Evolutionary conservation across 1,140 invertebrate species (phyloP).

Genomic region (Bicyclus anynana): DNA sequence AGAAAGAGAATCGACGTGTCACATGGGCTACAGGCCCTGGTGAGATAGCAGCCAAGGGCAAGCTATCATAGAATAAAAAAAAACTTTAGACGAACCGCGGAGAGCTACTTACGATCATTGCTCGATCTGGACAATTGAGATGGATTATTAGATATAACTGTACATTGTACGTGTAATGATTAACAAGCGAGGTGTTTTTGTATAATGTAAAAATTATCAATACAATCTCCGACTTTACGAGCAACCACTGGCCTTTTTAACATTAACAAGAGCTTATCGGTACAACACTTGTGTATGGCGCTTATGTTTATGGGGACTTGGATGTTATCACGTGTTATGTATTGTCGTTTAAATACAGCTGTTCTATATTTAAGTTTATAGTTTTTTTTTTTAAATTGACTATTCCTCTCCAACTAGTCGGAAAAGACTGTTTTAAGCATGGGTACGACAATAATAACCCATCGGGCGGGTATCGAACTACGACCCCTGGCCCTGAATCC

Average conservation of each 20-base stretch:
- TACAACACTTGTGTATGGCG: not conserved
- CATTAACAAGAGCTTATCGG: not conserved
- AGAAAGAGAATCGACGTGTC: no score
- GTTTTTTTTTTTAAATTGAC: no score
- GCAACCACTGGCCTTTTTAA: not conserved
- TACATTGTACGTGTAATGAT: constrained; percentile 50
- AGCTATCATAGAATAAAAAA: no score
- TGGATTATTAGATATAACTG: constrained; percentile 57
- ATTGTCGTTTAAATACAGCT: not conserved
- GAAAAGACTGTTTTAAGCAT: no score
- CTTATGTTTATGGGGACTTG: not conserved
- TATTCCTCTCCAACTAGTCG: no score
- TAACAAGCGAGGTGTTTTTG: constrained; percentile 4
- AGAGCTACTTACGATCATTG: constrained; percentile 29
- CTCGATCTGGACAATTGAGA: constrained; percentile 38
- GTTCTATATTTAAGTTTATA: no score
- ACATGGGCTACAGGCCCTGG: no score
- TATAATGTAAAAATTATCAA: constrained; percentile 23
- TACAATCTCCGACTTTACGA: not conserved
- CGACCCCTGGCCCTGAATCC: no score
- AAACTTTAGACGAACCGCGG: not conserved
- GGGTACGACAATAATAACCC: no score
- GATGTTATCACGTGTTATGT: not conserved
- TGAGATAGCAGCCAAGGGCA: no score
- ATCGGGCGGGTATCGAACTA: no score